These are phyloP conservation scores for Cervus canadensis DNA, from an alignment of 2,113 vertebrate species.

Conservation along the genomic window DNA sequence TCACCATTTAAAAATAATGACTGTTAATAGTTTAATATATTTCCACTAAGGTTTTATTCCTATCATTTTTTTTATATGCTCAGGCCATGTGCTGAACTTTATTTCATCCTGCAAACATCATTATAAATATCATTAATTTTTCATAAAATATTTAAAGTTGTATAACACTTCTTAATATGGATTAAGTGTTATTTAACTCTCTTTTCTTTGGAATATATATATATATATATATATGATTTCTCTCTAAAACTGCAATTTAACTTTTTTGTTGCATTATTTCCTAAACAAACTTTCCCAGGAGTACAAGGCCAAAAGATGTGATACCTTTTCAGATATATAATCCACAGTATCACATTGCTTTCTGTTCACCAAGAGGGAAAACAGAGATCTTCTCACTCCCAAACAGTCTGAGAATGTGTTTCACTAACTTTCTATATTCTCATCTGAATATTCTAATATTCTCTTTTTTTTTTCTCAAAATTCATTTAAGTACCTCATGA, in stretches of 20 bases:
- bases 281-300: background rate
- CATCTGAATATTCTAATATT: background rate
- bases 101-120: background rate
- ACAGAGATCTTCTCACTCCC: background rate
- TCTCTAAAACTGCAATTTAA: background rate
- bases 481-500: background rate
- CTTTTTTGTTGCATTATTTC: background rate
- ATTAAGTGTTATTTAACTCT: background rate
- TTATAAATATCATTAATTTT: background rate
- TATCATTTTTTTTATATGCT: background rate
- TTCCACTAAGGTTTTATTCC: background rate
- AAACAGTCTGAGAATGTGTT: background rate
- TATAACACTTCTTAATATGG: background rate
- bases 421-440: background rate
- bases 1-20: background rate
- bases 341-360: background rate
- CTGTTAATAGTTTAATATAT: background rate
- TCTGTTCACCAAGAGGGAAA: background rate
- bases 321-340: background rate
- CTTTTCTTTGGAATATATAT: background rate
- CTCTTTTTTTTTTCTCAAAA: background rate
- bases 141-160: background rate
- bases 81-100: background rate
- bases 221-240: background rate
- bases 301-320: background rate